Base-by-base conservation (phyloP, 2,113 vertebrate species). In the Spermophilus dauricus region DNA sequence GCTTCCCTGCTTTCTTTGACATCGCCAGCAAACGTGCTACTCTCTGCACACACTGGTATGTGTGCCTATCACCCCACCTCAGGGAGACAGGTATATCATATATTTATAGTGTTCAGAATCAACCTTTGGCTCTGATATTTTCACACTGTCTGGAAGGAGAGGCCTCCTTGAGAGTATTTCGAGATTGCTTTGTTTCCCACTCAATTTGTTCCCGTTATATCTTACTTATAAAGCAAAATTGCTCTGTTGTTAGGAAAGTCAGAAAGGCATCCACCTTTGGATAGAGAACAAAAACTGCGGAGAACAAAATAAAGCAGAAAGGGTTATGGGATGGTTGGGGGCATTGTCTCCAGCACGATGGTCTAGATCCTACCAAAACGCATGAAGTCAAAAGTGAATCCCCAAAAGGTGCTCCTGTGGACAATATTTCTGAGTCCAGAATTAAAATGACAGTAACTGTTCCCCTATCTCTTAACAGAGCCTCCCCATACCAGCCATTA, bases 291-390 rank as follows among this genome's bases (percentile, higher is more conserved):
- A 51, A 82, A 18, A 63, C 32, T 48, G 24, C 12, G 6, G 9
- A 53, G 13, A 88, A 65, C 1, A 63, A 12, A 28, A 88, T 30
- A 3, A 69, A 42, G 45, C 34, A 8, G 20, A 83, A 63, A 32
- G 2, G 5, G 24, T 8, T 58, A 4, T 12, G 10, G 37, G 18
- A 75, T 65, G 30, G 32, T 20, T 0, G 1, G 24, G 3, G 39
- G 2, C 1, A 5, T 81, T 7, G 53, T 37, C 6, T 85, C 53
- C 3, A 2, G 5, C 3, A 18, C 8, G 26, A 67, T 22, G 7
- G 34, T 48, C 28, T 80, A 4, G 8, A 37, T 4, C 28, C 18
- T 4, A 81, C 2, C 6, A 20, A 84, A 32, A 86, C 0, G 9
- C 13, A 48, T 8, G 4, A 28, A 12, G 7, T 32, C 39, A 89